Evolutionary conservation across 2,113 vertebrate species (phyloP).

Genomic region (Sitta europaea): DNA sequence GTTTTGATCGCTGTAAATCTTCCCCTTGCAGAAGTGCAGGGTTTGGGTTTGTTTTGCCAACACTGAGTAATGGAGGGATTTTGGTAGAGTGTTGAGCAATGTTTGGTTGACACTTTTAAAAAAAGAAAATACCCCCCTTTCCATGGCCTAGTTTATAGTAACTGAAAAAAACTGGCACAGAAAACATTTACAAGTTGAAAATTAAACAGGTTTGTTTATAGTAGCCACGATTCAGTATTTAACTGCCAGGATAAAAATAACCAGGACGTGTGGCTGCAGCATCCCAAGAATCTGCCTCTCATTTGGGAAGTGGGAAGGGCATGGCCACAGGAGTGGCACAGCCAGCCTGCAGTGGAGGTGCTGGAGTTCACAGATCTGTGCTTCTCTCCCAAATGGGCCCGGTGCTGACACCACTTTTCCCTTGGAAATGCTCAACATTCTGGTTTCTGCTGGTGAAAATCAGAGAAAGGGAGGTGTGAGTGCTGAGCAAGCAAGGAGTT

Average conservation of each 20-base stretch:
- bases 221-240: background rate
- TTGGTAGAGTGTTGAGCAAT: background rate
- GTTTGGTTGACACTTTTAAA: background rate
- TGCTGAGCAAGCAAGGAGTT: background rate
- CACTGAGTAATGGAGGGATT: background rate
- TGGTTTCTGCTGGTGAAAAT: rapidly evolving
- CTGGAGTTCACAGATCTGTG: background rate
- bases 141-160: background rate
- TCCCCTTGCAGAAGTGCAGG: background rate
- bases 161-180: background rate
- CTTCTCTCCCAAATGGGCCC: background rate
- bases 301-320: background rate
- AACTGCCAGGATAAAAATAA: conserved; percentile 4
- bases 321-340: background rate
- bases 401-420: background rate
- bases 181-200: background rate
- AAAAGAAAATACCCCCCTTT: background rate
- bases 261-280: background rate
- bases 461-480: background rate
- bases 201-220: conserved; percentile 31
- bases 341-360: background rate
- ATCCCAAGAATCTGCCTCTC: background rate
- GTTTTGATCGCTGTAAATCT: background rate
- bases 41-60: conserved; percentile 21
- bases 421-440: background rate